A percentile compares a stretch with the other conserved stretches of the same genome.
Conservation (phyloP, 1,140 invertebrate genomes). For the Neotoxoptera formosana region DNA sequence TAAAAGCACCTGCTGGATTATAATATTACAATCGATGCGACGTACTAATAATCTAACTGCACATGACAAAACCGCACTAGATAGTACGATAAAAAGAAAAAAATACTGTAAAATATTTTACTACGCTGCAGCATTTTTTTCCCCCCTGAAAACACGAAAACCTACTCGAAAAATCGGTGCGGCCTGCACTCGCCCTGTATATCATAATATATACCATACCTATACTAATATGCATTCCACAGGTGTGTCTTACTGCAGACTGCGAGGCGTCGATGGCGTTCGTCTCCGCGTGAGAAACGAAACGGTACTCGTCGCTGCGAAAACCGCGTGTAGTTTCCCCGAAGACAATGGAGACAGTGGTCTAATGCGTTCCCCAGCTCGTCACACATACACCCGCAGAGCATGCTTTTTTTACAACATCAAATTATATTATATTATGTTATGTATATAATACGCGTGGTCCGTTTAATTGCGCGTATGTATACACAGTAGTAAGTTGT, state of each 20-base stretch:
- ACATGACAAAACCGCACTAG: neutral
- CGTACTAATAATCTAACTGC: neutral
- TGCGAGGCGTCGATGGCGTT: neutral
- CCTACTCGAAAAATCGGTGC: neutral
- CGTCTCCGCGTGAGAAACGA: neutral
- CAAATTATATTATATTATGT: neutral
- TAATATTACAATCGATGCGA: neutral
- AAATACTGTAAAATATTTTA: too few relatives aligned
- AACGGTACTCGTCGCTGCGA: neutral
- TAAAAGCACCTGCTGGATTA: neutral
- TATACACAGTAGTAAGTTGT: neutral
- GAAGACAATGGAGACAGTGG: neutral
- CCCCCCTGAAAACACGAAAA: too few relatives aligned
- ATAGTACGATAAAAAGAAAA: neutral
- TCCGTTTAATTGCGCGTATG: neutral
- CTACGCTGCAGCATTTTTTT: too few relatives aligned
- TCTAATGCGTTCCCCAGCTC: neutral
- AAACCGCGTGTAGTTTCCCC: slow-evolving; percentile 25
- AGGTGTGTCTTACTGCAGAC: neutral
- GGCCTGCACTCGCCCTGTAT: neutral
- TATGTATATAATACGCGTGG: neutral
- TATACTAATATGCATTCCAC: neutral
- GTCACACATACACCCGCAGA: neutral
- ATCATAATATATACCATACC: neutral
- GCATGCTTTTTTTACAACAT: neutral